Conservation (phyloP, 2,888 invertebrate genomes). For the Actias luna region DNA sequence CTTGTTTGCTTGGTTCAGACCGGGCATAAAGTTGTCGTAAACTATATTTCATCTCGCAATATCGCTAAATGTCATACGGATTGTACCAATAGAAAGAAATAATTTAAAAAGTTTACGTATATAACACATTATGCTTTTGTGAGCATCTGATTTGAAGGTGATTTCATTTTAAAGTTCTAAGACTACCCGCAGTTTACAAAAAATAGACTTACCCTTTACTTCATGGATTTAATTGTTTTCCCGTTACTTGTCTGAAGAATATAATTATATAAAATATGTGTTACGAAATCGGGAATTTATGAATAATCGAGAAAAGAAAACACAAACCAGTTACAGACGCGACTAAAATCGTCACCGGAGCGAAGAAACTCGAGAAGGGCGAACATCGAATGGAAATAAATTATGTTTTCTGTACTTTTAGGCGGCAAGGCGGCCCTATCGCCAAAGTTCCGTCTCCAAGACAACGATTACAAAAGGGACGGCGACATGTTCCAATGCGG, state of each 20-base stretch:
- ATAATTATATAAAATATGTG: background rate
- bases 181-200: background rate
- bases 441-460: constrained; percentile 47
- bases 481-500: constrained; percentile 44
- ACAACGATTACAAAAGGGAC: constrained; percentile 47
- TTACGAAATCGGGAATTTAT: background rate
- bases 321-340: background rate
- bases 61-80: too few relatives aligned
- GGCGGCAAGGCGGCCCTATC: constrained; percentile 29
- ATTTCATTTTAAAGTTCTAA: too few relatives aligned
- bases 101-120: too few relatives aligned
- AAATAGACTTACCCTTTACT: too few relatives aligned
- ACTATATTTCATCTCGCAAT: too few relatives aligned
- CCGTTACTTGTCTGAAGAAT: background rate
- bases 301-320: background rate
- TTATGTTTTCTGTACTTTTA: constrained; percentile 54
- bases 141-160: too few relatives aligned
- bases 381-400: constrained; percentile 14
- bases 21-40: too few relatives aligned
- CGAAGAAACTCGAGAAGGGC: background rate
- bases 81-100: too few relatives aligned
- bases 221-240: background rate
- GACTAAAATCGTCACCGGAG: background rate
- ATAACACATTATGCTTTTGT: too few relatives aligned
- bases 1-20: too few relatives aligned